Percentiles rank a stretch among this genome's conserved stretches.
phyloP scores from a whole-genome alignment of 2,797 vertebrate species.

The Acropternis orthonyx region DNA sequence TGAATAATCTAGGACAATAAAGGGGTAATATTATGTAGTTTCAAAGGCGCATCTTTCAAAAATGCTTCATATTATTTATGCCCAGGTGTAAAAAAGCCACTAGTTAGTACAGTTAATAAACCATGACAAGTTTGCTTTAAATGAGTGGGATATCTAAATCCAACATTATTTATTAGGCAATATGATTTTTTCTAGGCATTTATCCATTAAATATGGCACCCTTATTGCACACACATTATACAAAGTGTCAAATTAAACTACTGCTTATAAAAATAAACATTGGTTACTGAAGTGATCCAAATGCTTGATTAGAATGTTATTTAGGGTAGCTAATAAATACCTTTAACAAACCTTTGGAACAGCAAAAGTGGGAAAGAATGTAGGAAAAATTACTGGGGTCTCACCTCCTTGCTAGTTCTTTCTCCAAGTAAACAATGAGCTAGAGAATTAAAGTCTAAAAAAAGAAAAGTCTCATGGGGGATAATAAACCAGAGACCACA shows the following conservation, averaged over 20 bases:
- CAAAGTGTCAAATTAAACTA: slow-evolving; percentile 80
- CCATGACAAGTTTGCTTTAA: slow-evolving; percentile 76
- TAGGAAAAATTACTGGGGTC: neutral
- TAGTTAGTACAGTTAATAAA: slow-evolving; percentile 78
- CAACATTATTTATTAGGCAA: slow-evolving; percentile 81
- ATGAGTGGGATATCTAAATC: slow-evolving; percentile 73
- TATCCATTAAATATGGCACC: slow-evolving; percentile 77
- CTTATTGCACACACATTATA: slow-evolving; percentile 79
- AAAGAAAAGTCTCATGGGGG: neutral
- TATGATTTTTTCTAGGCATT: slow-evolving; percentile 75
- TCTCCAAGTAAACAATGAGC: slow-evolving; percentile 16
- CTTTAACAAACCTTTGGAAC: slow-evolving; percentile 1
- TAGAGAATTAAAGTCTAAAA: neutral
- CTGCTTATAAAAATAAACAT: slow-evolving; percentile 81
- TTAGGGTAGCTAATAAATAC: slow-evolving; percentile 70
- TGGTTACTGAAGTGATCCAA: slow-evolving; percentile 74
- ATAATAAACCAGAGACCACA: slow-evolving; percentile 5
- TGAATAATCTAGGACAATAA: slow-evolving; percentile 26
- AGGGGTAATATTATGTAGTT: neutral
- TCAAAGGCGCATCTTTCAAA: slow-evolving; percentile 56
- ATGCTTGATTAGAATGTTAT: slow-evolving; percentile 63
- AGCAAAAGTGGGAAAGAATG: slow-evolving; percentile 8
- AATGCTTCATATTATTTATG: slow-evolving; percentile 73
- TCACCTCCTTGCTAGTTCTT: neutral
- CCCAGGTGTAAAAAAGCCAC: slow-evolving; percentile 71